phyloP scores from a whole-genome alignment of 2,797 vertebrate genomes.

The Heteromormyrus szaboi region DNA sequence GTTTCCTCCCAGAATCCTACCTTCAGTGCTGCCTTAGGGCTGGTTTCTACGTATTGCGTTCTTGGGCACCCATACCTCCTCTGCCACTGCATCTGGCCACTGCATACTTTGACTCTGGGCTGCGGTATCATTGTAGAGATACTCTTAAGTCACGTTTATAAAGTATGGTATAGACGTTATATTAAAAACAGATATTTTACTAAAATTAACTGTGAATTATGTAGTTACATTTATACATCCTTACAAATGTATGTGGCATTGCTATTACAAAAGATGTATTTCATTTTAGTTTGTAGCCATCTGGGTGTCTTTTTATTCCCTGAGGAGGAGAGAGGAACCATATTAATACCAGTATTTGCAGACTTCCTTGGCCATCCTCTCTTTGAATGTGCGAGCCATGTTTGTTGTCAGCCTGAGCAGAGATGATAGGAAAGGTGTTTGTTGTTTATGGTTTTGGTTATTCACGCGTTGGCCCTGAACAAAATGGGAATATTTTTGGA shows the following conservation, averaged over 20 bases:
- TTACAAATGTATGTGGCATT: not conserved
- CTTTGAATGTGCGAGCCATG: not conserved
- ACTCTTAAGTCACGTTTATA: not conserved
- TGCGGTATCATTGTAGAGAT: not conserved
- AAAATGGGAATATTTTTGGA: not conserved
- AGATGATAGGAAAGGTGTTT: not conserved
- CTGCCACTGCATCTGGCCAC: not conserved
- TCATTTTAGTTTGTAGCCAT: not conserved
- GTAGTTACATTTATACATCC: not conserved
- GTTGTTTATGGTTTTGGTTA: not conserved
- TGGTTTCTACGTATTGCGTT: not conserved
- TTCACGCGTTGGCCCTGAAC: not conserved
- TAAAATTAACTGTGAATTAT: not conserved
- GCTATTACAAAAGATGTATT: not conserved
- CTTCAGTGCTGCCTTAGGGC: not conserved
- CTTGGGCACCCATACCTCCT: not conserved
- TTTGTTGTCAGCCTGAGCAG: not conserved
- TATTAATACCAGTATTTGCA: not conserved
- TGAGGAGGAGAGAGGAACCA: not conserved
- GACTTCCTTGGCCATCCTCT: not conserved
- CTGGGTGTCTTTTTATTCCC: not conserved
- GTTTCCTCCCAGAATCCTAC: not conserved
- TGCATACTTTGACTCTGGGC: not conserved
- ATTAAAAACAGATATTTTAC: not conserved
- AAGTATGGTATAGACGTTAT: not conserved